These are phyloP conservation scores for Limnephilus lunatus DNA, from an alignment of 2,888 invertebrate genomes.

Conservation along the genomic window DNA sequence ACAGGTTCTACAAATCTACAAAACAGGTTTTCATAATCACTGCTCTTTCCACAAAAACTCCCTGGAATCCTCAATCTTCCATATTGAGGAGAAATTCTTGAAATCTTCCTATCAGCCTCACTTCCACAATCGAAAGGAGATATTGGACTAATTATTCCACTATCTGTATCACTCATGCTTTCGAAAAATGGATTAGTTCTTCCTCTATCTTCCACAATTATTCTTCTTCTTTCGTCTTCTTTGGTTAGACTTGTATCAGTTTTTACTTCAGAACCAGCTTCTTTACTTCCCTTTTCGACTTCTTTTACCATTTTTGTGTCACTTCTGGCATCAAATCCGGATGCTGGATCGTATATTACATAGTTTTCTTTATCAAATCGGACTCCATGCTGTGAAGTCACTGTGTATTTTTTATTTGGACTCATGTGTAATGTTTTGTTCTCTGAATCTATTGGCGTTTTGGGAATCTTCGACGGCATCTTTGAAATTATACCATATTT, in stretches of 20 bases:
- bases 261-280: not conserved
- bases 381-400: constrained; percentile 76
- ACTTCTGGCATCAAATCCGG: constrained; percentile 73
- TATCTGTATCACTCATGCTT: constrained; percentile 80
- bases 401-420: constrained; percentile 77
- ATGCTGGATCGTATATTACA: constrained; percentile 75
- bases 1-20: constrained; percentile 17
- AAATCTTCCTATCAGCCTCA: constrained; percentile 54
- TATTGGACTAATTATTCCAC: constrained; percentile 81
- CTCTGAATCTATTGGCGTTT: constrained; percentile 75
- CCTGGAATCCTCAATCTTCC: constrained; percentile 49
- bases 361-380: constrained; percentile 77
- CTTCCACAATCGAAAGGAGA: constrained; percentile 76
- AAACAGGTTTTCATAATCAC: constrained; percentile 50
- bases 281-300: constrained; percentile 67
- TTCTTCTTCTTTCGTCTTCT: constrained; percentile 9
- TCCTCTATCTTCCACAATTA: not conserved
- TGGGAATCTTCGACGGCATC: constrained; percentile 77
- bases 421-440: constrained; percentile 76
- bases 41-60: not conserved
- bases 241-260: constrained; percentile 64
- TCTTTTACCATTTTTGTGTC: constrained; percentile 64
- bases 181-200: constrained; percentile 68
- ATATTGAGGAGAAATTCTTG: constrained; percentile 54
- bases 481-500: constrained; percentile 72